Evolutionary conservation across 2,113 vertebrate genomes (phyloP), one percentile per base, ranked within the genome.

Genomic region (Callipepla squamata): DNA sequence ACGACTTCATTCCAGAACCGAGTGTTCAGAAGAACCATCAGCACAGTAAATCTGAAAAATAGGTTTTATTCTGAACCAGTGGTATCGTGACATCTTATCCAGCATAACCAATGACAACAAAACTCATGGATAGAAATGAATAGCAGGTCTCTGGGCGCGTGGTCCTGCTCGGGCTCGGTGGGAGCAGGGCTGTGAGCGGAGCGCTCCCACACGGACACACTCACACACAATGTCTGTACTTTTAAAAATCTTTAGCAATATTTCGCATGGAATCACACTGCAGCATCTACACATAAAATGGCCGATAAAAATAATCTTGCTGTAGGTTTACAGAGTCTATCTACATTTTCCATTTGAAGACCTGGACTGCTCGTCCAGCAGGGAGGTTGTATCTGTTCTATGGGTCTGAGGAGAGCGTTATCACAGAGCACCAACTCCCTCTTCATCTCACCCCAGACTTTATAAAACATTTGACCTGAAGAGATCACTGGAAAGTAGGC

Each of bases 221-320:
- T 19, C 69, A 82, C 65, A 47, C 95, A 94, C 83, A 61, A 95
- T 86, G 47, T 59, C 95, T 74, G 92, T 8, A 89, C 17, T 47
- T 89, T 79, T 80, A 88, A 96, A 96, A 96, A 92, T 76, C 50
- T 95, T 58, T 2, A 95, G 94, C 95, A 68, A 38, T 94, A 92
- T 87, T 94, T 96, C 4, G 65, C 70, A 76, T 92, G 91, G 90
- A 96, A 90, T 94, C 97, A 97, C 95, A 96, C 89, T 40, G 91
- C 50, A 93, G 96, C 94, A 85, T 90, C 94, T 96, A 95, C 91
- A 96, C 93, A 87, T 38, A 88, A 83, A 91, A 85, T 3, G 80
- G 95, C 94, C 65, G 93, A 96, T 74, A 94, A 95, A 95, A 96
- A 93, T 94, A 94, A 85, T 87, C 92, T 80, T 32, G 87, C 87